phyloP scores from a whole-genome alignment of 30 jellyfish, hydroid and myxozoan species.

The Sanderia malayensis region DNA sequence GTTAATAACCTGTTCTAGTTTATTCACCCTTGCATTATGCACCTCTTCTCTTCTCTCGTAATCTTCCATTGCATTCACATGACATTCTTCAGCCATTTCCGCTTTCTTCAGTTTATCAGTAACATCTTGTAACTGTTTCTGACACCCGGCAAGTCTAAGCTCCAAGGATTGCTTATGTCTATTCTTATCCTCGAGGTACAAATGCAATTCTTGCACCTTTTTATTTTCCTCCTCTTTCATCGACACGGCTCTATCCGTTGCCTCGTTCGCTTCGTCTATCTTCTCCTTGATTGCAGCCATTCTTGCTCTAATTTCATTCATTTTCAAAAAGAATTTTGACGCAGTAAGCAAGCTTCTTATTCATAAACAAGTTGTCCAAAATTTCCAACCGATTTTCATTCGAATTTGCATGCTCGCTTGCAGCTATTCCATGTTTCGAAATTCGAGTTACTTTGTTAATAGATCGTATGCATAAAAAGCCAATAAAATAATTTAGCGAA shows the following conservation, averaged over 20 bases:
- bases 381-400: neutral
- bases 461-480: no score
- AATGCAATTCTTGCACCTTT: neutral
- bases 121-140: constrained; percentile 9
- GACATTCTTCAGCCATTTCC: constrained; percentile 7
- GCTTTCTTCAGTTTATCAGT: neutral
- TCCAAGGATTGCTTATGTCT: constrained; percentile 33
- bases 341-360: no score
- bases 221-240: constrained; percentile 14
- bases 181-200: constrained; percentile 18
- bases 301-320: constrained; percentile 26
- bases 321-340: neutral
- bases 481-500: no score
- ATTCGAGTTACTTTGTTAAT: neutral
- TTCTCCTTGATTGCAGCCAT: constrained; percentile 46
- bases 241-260: constrained; percentile 7
- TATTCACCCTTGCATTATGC: constrained; percentile 29
- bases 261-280: constrained; percentile 12
- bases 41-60: constrained; percentile 46
- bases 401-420: neutral
- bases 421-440: neutral
- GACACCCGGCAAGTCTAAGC: neutral
- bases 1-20: constrained; percentile 1
- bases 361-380: no score
- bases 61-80: constrained; percentile 21